Evolutionary conservation across 2,888 invertebrate genomes (phyloP).

Genomic region (Nematopogon swammerdamellus): DNA sequence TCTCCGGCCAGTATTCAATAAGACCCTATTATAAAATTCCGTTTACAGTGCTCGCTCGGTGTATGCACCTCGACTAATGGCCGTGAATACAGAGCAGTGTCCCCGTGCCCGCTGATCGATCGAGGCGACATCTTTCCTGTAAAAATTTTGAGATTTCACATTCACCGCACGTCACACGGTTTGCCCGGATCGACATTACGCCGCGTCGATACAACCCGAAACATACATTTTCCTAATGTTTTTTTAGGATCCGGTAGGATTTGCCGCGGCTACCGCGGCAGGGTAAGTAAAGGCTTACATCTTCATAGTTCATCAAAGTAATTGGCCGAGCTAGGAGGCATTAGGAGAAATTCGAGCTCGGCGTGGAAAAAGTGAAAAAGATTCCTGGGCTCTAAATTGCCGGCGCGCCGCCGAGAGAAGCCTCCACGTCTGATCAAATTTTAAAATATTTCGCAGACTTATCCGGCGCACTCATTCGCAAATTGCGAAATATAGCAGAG

Average conservation of each 20-base stretch:
- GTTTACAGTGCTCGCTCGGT: conserved; percentile 14
- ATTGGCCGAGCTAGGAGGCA: too few relatives aligned
- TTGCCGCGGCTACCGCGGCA: too few relatives aligned
- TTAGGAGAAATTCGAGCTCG: too few relatives aligned
- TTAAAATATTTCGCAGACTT: not conserved
- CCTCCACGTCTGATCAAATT: not conserved
- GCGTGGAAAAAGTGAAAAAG: too few relatives aligned
- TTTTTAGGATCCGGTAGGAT: not conserved
- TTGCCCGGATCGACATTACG: not conserved
- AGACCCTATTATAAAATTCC: conserved; percentile 22
- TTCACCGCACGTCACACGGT: not conserved
- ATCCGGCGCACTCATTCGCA: conserved; percentile 11
- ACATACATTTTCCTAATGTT: not conserved
- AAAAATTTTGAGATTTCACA: not conserved
- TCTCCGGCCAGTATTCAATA: too few relatives aligned
- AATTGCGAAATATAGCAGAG: conserved; percentile 39
- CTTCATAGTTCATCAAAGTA: too few relatives aligned
- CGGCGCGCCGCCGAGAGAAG: not conserved
- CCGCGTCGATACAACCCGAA: not conserved
- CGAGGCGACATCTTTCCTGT: not conserved
- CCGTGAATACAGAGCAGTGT: conserved; percentile 9
- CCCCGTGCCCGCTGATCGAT: not conserved
- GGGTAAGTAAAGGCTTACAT: too few relatives aligned
- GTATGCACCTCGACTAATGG: conserved; percentile 14
- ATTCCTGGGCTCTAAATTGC: too few relatives aligned